Evolutionary conservation across 2,888 invertebrate genomes (phyloP).

Genomic region (Schizaphis graminum): DNA sequence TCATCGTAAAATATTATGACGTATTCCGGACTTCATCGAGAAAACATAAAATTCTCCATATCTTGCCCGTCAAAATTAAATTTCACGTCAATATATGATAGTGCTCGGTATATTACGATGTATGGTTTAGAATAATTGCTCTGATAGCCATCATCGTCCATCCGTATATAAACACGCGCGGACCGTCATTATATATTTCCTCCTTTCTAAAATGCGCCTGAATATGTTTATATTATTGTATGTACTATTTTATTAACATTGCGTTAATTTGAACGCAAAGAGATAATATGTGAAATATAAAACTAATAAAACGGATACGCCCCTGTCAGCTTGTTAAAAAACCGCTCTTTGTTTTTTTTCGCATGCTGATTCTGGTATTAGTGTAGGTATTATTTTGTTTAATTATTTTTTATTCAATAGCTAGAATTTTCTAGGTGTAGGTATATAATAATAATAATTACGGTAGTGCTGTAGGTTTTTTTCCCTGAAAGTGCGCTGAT

Average conservation of each 20-base stretch:
- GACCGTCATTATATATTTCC: slow-evolving; percentile 30
- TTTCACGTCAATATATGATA: slow-evolving; percentile 7
- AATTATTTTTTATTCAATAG: slow-evolving; percentile 20
- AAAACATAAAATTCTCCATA: background rate
- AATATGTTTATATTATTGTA: background rate
- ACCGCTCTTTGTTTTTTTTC: slow-evolving; percentile 31
- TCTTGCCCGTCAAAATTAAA: background rate
- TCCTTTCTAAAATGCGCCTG: slow-evolving; percentile 51
- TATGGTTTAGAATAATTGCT: slow-evolving; percentile 23
- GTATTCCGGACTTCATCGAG: background rate
- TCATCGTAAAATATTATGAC: background rate
- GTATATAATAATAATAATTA: slow-evolving; percentile 35
- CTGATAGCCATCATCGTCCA: slow-evolving; percentile 20
- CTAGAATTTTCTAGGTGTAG: background rate
- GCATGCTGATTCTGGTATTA: background rate
- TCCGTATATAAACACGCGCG: background rate
- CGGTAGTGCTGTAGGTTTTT: background rate
- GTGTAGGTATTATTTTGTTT: slow-evolving; percentile 18
- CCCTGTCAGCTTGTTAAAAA: slow-evolving; percentile 7
- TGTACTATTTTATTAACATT: background rate
- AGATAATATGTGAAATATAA: slow-evolving; percentile 30
- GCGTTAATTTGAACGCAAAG: background rate
- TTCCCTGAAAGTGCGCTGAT: slow-evolving; percentile 12
- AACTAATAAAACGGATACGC: slow-evolving; percentile 46
- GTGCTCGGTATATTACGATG: background rate